Percentiles rank a stretch among this genome's conserved stretches.
Conservation (phyloP, 2,888 invertebrate species). For the Agriopis marginaria region DNA sequence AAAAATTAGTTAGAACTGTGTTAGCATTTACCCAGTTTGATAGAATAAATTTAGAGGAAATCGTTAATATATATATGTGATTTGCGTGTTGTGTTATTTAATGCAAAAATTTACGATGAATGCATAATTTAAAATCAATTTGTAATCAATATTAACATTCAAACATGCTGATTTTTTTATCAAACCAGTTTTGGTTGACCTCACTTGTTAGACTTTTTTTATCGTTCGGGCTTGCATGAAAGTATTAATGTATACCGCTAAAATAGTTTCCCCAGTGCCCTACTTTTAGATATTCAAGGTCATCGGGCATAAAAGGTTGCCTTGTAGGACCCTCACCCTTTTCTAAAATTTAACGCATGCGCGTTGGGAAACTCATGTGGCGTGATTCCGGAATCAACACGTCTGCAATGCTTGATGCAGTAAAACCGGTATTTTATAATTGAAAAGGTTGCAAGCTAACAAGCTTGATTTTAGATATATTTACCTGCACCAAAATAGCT, state of each 20-base stretch:
- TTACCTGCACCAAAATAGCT: neutral
- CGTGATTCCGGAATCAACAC: slow-evolving; percentile 35
- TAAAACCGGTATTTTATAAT: slow-evolving; percentile 15
- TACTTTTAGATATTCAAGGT: slow-evolving; percentile 39
- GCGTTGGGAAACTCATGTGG: slow-evolving; percentile 46
- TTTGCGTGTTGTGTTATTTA: neutral
- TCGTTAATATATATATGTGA: neutral
- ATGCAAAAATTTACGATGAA: neutral
- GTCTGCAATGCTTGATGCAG: neutral
- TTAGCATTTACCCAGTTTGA: too few relatives aligned
- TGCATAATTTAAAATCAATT: neutral
- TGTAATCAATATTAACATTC: neutral
- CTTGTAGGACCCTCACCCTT: slow-evolving; percentile 44
- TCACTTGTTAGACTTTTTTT: neutral
- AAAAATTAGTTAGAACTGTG: too few relatives aligned
- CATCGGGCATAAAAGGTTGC: slow-evolving; percentile 30
- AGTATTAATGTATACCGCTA: slow-evolving; percentile 10
- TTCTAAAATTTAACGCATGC: slow-evolving; percentile 55
- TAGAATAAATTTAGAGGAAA: neutral
- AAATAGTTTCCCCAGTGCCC: slow-evolving; percentile 33
- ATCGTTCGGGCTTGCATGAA: neutral
- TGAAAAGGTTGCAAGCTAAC: neutral
- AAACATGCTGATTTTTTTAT: neutral
- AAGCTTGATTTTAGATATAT: neutral
- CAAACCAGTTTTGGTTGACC: neutral